Conservation (phyloP, 2,888 invertebrate species). For the Watsonalla cultraria region DNA sequence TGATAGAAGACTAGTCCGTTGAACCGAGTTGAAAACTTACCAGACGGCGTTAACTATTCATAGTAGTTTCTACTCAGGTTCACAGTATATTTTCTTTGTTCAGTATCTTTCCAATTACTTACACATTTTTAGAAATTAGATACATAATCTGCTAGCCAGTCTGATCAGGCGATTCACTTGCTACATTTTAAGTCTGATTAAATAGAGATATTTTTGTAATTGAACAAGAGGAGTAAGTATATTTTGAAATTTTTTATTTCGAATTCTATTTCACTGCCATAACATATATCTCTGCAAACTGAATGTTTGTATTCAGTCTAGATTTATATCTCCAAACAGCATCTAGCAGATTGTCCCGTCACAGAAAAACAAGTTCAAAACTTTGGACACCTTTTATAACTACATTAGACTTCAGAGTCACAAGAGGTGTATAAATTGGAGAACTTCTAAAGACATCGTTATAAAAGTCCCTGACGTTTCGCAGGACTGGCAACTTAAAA, state of each 20-base stretch:
- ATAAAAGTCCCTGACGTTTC: slow-evolving; percentile 21
- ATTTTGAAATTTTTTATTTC: no score
- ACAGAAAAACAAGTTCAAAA: background rate
- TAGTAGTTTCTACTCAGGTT: slow-evolving; percentile 12
- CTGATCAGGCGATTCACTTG: no score
- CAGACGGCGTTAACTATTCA: slow-evolving; percentile 23
- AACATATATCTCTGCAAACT: no score
- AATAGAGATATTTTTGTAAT: no score
- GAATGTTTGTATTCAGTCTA: no score
- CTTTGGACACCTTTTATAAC: background rate
- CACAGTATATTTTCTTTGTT: background rate
- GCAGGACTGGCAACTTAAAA: slow-evolving; percentile 15
- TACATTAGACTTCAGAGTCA: background rate
- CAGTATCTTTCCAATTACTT: background rate
- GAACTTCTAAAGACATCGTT: slow-evolving; percentile 11
- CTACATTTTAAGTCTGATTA: no score
- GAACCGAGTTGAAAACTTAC: slow-evolving; percentile 15
- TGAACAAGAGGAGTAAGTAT: no score
- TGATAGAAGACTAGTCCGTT: slow-evolving; percentile 13
- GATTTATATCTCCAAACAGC: background rate
- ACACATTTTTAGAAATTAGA: background rate
- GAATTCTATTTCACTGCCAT: no score
- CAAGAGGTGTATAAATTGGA: slow-evolving; percentile 3
- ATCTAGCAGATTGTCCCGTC: background rate
- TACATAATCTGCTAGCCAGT: no score